phyloP scores from a whole-genome alignment of 2,888 invertebrate genomes.

The Drosophila kuntzei region DNA sequence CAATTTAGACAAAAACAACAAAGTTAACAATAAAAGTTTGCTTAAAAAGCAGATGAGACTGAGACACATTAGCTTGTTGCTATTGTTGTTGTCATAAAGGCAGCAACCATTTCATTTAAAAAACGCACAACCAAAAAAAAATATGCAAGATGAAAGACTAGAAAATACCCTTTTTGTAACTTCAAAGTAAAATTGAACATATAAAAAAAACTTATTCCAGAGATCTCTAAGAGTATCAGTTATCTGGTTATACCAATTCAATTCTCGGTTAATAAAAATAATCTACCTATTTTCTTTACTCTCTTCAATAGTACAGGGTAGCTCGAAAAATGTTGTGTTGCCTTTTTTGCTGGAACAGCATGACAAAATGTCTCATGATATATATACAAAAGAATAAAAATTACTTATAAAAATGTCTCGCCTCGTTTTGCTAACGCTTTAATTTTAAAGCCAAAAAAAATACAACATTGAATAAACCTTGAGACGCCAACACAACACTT shows the following conservation, averaged over 20 bases:
- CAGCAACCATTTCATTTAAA: conserved; percentile 33
- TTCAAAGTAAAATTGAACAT: background rate
- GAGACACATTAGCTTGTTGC: conserved; percentile 21
- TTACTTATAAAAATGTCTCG: conserved; percentile 27
- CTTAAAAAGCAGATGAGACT: conserved; percentile 18
- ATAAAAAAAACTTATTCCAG: background rate
- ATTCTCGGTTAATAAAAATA: background rate
- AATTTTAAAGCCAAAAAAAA: conserved; percentile 18
- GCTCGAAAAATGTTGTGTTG: conserved; percentile 4
- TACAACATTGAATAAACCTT: conserved; percentile 55
- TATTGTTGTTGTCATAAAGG: conserved; percentile 19
- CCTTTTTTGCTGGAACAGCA: conserved; percentile 15
- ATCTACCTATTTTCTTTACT: background rate
- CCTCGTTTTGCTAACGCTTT: conserved; percentile 39
- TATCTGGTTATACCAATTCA: background rate
- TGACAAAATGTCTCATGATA: conserved; percentile 23
- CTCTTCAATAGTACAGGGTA: background rate
- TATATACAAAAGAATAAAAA: conserved; percentile 32
- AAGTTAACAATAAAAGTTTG: conserved; percentile 23
- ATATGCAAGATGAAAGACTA: background rate
- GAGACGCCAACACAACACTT: conserved; percentile 39
- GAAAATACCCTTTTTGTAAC: background rate
- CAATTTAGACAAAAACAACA: conserved; percentile 27
- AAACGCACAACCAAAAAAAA: conserved; percentile 15
- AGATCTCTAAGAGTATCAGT: background rate